A percentile compares a stretch with the other conserved stretches of the same genome.
Conservation (phyloP, 1,140 invertebrate species). For the Ruditapes philippinarum region DNA sequence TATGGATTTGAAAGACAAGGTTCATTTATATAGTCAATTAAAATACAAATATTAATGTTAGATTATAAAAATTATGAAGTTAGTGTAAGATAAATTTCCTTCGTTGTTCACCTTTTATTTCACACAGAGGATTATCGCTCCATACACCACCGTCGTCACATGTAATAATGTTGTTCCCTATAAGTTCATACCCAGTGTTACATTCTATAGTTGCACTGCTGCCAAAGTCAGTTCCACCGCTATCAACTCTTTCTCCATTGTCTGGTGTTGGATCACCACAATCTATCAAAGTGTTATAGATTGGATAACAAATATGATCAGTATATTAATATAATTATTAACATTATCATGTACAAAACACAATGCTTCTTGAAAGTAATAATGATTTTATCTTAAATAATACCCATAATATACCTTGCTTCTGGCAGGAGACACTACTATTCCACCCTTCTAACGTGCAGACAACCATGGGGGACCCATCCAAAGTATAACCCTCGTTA, state of each 20-base stretch:
- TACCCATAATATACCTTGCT: neutral
- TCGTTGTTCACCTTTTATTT: neutral
- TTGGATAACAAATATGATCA: too few species aligned
- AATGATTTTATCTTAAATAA: too few species aligned
- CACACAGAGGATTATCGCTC: neutral
- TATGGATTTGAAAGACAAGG: too few species aligned
- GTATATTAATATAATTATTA: too few species aligned
- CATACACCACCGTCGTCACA: neutral
- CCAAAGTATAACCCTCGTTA: neutral
- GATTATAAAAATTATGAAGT: too few species aligned
- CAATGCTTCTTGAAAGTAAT: too few species aligned
- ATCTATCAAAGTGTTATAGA: too few species aligned
- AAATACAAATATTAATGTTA: too few species aligned
- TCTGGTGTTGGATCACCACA: neutral
- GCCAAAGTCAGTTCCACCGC: neutral
- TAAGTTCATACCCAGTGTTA: neutral
- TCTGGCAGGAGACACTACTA: neutral
- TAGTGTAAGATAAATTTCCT: too few species aligned
- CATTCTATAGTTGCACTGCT: neutral
- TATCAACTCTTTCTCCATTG: neutral
- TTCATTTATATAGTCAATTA: too few species aligned
- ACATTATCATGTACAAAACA: too few species aligned
- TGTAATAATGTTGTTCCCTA: neutral
- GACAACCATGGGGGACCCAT: neutral
- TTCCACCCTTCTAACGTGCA: neutral